A percentile compares a stretch with the other conserved stretches of the same genome.
phyloP scores from a whole-genome alignment of 30 jellyfish, hydroid and myxozoan species.

The Pelagia noctiluca region DNA sequence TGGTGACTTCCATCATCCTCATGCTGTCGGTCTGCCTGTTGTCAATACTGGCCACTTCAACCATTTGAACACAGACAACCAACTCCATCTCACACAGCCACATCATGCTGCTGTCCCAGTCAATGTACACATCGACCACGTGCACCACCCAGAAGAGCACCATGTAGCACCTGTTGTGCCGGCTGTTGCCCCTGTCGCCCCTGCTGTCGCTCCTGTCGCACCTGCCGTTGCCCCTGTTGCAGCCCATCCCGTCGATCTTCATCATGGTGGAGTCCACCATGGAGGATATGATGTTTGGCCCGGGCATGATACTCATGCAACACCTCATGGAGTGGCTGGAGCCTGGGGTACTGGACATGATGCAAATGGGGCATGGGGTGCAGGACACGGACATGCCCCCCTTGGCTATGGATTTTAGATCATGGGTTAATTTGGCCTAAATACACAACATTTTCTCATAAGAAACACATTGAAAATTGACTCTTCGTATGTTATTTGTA shows the following conservation, averaged over 20 bases:
- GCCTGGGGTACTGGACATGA: slow-evolving; percentile 53
- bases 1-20: slow-evolving; percentile 46
- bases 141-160: slow-evolving; percentile 63
- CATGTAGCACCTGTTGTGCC: slow-evolving; percentile 48
- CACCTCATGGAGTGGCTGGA: slow-evolving; percentile 6
- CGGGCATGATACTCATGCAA: not conserved
- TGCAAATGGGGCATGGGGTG: slow-evolving; percentile 61
- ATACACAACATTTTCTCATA: not conserved
- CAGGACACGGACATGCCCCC: slow-evolving; percentile 74
- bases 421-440: not conserved
- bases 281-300: slow-evolving; percentile 12
- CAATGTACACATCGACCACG: slow-evolving; percentile 72
- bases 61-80: slow-evolving; percentile 36
- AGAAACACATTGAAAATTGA: not conserved
- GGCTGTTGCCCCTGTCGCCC: no score
- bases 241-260: slow-evolving; percentile 18
- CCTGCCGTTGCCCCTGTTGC: no score
- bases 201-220: no score
- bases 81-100: slow-evolving; percentile 50
- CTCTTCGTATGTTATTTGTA: no score
- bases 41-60: slow-evolving; percentile 19
- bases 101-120: slow-evolving; percentile 61
- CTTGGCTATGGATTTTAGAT: slow-evolving; percentile 50
- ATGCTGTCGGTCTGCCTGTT: slow-evolving; percentile 64
- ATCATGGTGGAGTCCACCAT: not conserved